phyloP scores from a whole-genome alignment of 2,113 vertebrate species.

The Eptesicus fuscus region DNA sequence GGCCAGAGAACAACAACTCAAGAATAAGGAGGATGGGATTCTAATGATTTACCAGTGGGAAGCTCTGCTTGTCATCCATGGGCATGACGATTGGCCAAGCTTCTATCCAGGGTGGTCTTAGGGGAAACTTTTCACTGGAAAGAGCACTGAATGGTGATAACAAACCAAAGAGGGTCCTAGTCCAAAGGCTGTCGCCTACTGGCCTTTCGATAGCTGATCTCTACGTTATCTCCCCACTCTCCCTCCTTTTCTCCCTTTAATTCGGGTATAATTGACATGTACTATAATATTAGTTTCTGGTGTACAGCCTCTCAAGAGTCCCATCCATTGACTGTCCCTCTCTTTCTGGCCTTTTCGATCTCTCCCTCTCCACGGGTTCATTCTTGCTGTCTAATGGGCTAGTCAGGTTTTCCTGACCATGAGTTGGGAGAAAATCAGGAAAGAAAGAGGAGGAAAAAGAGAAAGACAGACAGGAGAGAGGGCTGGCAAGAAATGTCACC shows the following conservation, averaged over 20 bases:
- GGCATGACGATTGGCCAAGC: constrained; percentile 31
- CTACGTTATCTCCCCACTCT: neutral
- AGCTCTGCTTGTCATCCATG: neutral
- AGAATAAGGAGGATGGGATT: neutral
- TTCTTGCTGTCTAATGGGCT: neutral
- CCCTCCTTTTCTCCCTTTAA: neutral
- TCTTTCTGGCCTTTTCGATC: neutral
- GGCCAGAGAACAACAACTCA: neutral
- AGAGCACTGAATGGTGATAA: no score
- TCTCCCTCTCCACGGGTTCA: neutral
- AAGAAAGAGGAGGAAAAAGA: neutral
- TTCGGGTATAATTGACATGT: neutral
- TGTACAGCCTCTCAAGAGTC: no score
- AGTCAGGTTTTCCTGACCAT: neutral
- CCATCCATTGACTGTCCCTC: rapidly evolving
- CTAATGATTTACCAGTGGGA: neutral
- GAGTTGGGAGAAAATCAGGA: neutral
- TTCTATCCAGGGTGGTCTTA: constrained; percentile 20
- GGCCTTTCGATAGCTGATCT: neutral
- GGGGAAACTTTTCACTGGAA: neutral
- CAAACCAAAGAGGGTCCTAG: neutral
- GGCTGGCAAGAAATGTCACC: neutral
- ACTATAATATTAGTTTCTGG: no score
- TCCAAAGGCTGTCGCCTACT: neutral
- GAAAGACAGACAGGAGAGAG: neutral